phyloP scores from a whole-genome alignment of 2,888 invertebrate genomes.

The Melipona bicolor region DNA sequence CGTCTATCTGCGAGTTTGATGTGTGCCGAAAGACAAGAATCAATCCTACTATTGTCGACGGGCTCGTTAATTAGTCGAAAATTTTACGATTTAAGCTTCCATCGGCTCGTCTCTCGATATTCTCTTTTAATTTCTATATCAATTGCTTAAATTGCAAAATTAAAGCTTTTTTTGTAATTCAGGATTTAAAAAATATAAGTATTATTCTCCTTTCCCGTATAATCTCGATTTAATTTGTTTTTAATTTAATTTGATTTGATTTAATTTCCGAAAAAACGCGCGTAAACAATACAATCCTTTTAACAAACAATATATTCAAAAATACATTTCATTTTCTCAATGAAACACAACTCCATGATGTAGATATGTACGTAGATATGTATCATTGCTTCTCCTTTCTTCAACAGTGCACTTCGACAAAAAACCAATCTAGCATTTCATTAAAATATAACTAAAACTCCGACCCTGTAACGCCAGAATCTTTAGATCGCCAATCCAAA shows the following conservation, averaged over 20 bases:
- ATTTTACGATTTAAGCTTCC: constrained; percentile 17
- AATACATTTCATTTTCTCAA: too few species aligned
- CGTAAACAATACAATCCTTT: too few species aligned
- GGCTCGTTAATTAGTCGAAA: constrained; percentile 43
- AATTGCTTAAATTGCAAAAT: constrained; percentile 10
- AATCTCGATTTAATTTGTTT: too few species aligned
- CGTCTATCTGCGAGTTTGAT: constrained; percentile 56
- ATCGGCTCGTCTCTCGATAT: not conserved
- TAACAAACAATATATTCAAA: too few species aligned
- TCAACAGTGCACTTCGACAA: not conserved
- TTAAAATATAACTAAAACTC: not conserved
- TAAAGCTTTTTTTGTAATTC: not conserved
- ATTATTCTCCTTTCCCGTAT: not conserved
- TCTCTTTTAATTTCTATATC: constrained; percentile 23
- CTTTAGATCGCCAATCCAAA: not conserved
- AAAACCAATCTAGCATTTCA: not conserved
- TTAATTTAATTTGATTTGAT: too few species aligned
- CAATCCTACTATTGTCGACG: not conserved
- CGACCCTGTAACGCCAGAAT: not conserved
- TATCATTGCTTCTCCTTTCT: not conserved
- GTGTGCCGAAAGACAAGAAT: constrained; percentile 48
- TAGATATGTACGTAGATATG: too few species aligned
- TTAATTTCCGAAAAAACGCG: too few species aligned
- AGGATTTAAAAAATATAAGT: not conserved
- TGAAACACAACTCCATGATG: too few species aligned